These are phyloP conservation scores for Philaethria dido DNA, from an alignment of 2,888 invertebrate species.

Conservation along the genomic window DNA sequence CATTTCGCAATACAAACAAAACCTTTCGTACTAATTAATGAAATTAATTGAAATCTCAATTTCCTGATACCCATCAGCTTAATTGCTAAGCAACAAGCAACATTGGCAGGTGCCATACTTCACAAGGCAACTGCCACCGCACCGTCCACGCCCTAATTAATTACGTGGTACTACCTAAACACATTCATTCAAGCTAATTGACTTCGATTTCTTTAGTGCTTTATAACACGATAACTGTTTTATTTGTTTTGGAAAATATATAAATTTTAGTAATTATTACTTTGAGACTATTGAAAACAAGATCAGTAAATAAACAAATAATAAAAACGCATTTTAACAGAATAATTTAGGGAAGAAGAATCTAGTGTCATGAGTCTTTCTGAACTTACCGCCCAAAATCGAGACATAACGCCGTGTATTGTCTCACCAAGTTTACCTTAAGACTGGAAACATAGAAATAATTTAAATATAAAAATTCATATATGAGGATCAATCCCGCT, in stretches of 20 bases:
- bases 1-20: constrained; percentile 4
- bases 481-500: no score
- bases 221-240: constrained; percentile 1
- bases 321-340: no score
- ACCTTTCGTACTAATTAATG: constrained; percentile 14
- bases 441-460: no score
- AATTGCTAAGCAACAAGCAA: constrained; percentile 21
- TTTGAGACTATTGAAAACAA: no score
- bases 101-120: constrained; percentile 28
- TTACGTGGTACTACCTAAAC: constrained; percentile 23
- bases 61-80: constrained; percentile 9
- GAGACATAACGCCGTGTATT: no score
- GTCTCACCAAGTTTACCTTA: no score
- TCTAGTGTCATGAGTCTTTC: no score
- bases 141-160: constrained; percentile 25
- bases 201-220: constrained; percentile 4
- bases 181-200: constrained; percentile 25
- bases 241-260: neutral
- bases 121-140: constrained; percentile 24
- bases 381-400: no score
- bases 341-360: no score
- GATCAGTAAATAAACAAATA: no score
- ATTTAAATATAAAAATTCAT: no score
- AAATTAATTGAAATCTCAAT: constrained; percentile 16
- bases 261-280: neutral